Evolutionary conservation across 2,113 vertebrate genomes (phyloP).

Genomic region (Tinamus guttatus): DNA sequence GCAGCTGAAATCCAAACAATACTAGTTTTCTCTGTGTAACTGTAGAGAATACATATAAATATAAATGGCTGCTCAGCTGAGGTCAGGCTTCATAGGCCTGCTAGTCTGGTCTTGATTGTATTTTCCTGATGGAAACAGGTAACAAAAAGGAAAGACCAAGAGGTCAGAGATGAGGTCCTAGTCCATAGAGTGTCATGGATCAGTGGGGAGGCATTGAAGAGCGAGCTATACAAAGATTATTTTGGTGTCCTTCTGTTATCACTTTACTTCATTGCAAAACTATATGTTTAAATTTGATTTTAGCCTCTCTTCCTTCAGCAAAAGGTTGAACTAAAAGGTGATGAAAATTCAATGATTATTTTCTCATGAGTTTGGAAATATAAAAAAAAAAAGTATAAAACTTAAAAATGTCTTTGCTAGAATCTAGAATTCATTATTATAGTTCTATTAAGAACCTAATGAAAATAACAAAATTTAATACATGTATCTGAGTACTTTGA

Average conservation of each 20-base stretch:
- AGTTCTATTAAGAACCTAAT: background rate
- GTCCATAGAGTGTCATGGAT: background rate
- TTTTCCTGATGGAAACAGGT: background rate
- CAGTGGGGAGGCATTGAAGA: background rate
- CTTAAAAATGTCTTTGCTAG: background rate
- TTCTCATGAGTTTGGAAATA: background rate
- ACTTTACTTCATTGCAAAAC: background rate
- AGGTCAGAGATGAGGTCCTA: background rate
- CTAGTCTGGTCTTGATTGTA: background rate
- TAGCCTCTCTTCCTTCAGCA: background rate
- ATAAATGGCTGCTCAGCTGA: background rate
- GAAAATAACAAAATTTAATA: background rate
- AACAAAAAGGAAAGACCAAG: background rate
- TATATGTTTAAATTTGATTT: background rate
- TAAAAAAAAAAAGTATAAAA: background rate
- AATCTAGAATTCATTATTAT: rapidly evolving
- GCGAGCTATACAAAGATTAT: background rate
- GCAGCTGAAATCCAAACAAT: background rate
- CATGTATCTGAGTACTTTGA: background rate
- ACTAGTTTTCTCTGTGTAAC: background rate
- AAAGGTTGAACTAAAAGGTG: background rate
- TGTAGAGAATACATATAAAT: background rate
- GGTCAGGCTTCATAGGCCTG: background rate
- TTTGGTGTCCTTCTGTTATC: background rate
- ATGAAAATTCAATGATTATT: background rate